These are phyloP conservation scores for Gerris lacustris DNA, from an alignment of 2,888 invertebrate species.

Conservation along the genomic window DNA sequence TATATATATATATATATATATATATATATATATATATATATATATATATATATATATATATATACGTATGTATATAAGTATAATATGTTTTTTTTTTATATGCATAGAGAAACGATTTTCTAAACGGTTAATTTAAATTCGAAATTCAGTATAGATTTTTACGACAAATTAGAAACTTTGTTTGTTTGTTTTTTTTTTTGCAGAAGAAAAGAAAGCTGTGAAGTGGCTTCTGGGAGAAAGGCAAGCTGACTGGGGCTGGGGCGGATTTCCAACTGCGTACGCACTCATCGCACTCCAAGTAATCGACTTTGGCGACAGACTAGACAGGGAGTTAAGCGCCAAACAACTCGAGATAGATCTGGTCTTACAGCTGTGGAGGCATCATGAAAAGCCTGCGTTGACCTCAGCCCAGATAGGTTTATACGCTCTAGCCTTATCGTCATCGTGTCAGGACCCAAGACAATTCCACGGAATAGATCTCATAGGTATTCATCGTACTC, in stretches of 20 bases:
- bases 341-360: conserved; percentile 84
- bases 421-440: conserved; percentile 64
- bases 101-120: too few species aligned
- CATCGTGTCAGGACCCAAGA: conserved; percentile 70
- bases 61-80: too few species aligned
- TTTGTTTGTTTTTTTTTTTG: neutral
- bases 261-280: conserved; percentile 66
- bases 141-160: too few species aligned
- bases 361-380: conserved; percentile 69
- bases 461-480: conserved; percentile 76
- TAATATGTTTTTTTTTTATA: too few species aligned
- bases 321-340: conserved; percentile 62
- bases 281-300: conserved; percentile 68
- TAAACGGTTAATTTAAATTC: too few species aligned
- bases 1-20: too few species aligned
- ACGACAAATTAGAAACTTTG: neutral
- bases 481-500: conserved; percentile 44
- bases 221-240: conserved; percentile 62
- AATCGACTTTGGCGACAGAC: conserved; percentile 44
- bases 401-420: conserved; percentile 60
- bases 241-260: conserved; percentile 65
- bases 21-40: too few species aligned
- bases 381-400: conserved; percentile 27
- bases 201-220: conserved; percentile 49
- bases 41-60: too few species aligned